Evolutionary conservation across 1,140 invertebrate genomes (phyloP), one percentile per base, ranked within the genome.

Genomic region (Venturia canescens): DNA sequence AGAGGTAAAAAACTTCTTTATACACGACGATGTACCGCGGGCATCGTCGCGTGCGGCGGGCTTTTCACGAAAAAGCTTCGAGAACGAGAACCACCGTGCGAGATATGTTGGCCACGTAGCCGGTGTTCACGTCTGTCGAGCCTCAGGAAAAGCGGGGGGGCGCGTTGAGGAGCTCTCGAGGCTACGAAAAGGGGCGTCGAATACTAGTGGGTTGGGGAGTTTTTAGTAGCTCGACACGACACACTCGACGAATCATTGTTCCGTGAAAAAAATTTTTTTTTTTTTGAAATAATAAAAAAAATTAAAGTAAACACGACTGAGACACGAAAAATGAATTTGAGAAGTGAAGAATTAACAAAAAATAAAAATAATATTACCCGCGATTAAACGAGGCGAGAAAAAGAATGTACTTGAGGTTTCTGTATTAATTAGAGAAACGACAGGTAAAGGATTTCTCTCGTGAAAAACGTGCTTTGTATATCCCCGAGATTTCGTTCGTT

Each of bases 11-110:
- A 70, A n/a, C 67, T 29, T 70, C 29, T 70, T 29, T 70, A 70
- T 29, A 44, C 29, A 16, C 66, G 66, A 13, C n/a, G 50, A 3
- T 31, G 66, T 66, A 21, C 50, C 50, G 60, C 11, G 66, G 66
- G 67, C 67, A 70, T 70, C 67, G 67, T 60, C 57, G 57, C n/a
- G 57, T 60, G 57, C 57, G 57, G 57, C 6, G n/a, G 23, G 57
- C 57, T 60, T 60, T 60, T 60, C 57, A 60, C 48, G 48, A 34
- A 7, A 53, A 13, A 60, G 57, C 57, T 60, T 60, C 57, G 57
- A 60, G 57, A 60, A 6, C 57, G 57, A 60, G 57, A 23, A 50
- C 48, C 48, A 1, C 57, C n/a, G 57, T 21, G 57, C 50, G 50
- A 34, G 31, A 34, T 34, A 34, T 34, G 31, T 34, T 34, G 7